Conservation (phyloP, 2,113 vertebrate species). For the Tragelaphus scriptus region DNA sequence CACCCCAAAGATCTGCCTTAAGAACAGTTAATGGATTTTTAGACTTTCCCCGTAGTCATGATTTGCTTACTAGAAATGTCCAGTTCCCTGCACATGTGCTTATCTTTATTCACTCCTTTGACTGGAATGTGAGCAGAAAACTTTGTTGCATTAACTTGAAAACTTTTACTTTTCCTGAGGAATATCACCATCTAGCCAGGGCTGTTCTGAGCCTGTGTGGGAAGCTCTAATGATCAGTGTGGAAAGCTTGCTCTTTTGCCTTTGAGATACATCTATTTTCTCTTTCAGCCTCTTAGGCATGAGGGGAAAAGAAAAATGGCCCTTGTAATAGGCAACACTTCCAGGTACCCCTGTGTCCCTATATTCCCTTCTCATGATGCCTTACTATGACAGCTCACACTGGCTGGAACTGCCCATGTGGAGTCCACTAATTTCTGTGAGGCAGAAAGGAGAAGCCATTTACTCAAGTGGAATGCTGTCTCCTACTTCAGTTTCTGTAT, state of each 20-base stretch:
- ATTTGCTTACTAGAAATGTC: constrained; percentile 4
- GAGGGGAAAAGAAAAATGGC: constrained; percentile 16
- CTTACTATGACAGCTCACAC: not conserved
- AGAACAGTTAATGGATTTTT: constrained; percentile 46
- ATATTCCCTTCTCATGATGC: not conserved
- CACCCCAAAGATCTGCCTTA: not conserved
- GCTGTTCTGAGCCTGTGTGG: not conserved
- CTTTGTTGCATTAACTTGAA: not conserved
- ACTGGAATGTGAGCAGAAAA: not conserved
- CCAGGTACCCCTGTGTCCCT: not conserved
- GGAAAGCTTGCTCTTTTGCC: constrained; percentile 24
- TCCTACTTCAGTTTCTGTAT: not conserved
- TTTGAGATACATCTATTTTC: constrained; percentile 32
- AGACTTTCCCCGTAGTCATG: not conserved
- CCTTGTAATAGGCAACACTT: not conserved
- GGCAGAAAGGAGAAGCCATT: not conserved
- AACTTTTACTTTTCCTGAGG: constrained; percentile 39
- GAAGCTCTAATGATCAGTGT: constrained; percentile 41
- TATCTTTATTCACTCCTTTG: not conserved
- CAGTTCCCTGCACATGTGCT: not conserved
- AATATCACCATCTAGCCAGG: not conserved
- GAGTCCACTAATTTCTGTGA: not conserved
- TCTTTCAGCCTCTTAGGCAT: constrained; percentile 1
- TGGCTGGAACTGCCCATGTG: not conserved
- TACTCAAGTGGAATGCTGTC: not conserved